Percentiles rank a stretch among this genome's conserved stretches.
Conservation (phyloP, 2,113 vertebrate species). For the Proterorhinus semilunaris region DNA sequence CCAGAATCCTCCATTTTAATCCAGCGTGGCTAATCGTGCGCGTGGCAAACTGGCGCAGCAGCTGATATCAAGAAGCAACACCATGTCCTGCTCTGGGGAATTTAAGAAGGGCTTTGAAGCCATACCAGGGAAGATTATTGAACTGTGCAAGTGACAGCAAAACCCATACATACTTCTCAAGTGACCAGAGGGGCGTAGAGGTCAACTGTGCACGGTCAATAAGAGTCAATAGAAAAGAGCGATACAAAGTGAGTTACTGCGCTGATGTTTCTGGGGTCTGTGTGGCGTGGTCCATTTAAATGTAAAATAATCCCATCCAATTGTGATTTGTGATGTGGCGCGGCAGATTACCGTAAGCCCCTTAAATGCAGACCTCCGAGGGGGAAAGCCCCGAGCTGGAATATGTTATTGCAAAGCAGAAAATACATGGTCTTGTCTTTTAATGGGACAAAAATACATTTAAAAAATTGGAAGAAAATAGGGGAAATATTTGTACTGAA, state of each 20-base stretch:
- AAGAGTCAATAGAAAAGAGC: slow-evolving; percentile 6
- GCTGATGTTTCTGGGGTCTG: not conserved
- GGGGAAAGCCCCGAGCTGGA: not conserved
- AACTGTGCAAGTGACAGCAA: not conserved
- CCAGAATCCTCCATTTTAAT: not conserved
- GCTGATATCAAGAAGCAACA: slow-evolving; percentile 17
- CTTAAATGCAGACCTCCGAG: slow-evolving; percentile 20
- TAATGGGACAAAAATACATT: too few relatives aligned
- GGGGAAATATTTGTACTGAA: too few relatives aligned
- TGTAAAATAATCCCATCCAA: not conserved
- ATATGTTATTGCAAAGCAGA: not conserved
- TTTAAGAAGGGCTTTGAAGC: not conserved
- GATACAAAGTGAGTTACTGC: not conserved
- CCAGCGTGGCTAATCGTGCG: slow-evolving; percentile 18
- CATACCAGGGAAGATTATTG: not conserved
- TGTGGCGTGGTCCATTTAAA: not conserved
- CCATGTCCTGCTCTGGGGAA: not conserved
- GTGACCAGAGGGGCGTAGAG: not conserved
- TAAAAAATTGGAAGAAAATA: too few relatives aligned
- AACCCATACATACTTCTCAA: not conserved
- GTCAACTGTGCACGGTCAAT: not conserved
- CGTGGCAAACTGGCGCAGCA: slow-evolving; percentile 5
- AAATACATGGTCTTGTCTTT: too few relatives aligned
- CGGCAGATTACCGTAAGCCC: slow-evolving; percentile 16
- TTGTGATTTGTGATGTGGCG: not conserved